phyloP scores from a whole-genome alignment of 2,888 invertebrate genomes.

The Myopa tessellatipennis region DNA sequence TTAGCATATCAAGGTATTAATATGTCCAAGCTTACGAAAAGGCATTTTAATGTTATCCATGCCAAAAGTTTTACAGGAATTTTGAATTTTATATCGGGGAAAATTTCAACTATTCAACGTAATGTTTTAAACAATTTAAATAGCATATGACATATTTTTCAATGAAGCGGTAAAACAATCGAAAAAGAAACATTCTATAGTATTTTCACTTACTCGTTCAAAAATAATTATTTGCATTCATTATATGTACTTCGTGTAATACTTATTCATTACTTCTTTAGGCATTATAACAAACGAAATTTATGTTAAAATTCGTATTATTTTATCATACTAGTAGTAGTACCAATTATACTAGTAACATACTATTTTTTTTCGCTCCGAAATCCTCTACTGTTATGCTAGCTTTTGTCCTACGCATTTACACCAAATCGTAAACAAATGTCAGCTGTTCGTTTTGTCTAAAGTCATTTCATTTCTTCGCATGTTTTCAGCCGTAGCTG shows the following conservation, averaged over 20 bases:
- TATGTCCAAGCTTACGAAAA: constrained; percentile 39
- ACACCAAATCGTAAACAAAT: constrained; percentile 32
- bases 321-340: no score
- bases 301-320: no score
- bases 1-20: not conserved
- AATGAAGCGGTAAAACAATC: not conserved
- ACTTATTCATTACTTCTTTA: no score
- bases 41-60: constrained; percentile 46
- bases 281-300: no score
- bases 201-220: no score
- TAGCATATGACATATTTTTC: not conserved
- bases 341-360: not conserved
- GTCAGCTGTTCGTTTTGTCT: constrained; percentile 25
- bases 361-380: not conserved
- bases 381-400: not conserved
- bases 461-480: constrained; percentile 1
- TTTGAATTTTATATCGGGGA: constrained; percentile 15
- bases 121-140: not conserved
- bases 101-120: no score
- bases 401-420: not conserved
- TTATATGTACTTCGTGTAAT: no score
- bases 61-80: constrained; percentile 19
- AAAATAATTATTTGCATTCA: no score
- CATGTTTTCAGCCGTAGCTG: no score
- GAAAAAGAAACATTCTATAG: no score